These are phyloP conservation scores for Cephalophus harveyi DNA, from an alignment of 2,113 vertebrate genomes.

Conservation along the genomic window DNA sequence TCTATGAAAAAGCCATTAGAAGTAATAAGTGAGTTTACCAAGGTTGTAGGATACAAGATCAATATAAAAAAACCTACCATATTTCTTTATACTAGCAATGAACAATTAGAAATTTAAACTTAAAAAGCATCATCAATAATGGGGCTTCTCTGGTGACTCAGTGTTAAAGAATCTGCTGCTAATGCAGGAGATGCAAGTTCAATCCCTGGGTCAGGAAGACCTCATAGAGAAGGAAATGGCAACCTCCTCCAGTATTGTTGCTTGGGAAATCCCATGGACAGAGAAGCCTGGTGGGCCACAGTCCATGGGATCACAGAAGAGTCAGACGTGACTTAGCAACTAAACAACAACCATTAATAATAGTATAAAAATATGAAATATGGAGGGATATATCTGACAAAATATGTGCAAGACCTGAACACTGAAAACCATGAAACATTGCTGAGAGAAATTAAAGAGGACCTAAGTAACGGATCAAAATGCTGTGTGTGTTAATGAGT, in stretches of 20 bases:
- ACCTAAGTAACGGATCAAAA: not conserved
- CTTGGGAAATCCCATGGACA: not conserved
- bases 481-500: not conserved
- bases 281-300: not conserved
- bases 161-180: not conserved
- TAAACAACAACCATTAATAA: not conserved
- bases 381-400: not conserved
- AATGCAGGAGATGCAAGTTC: not conserved
- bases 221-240: not conserved
- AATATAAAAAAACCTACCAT: not conserved
- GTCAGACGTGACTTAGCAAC: not conserved
- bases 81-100: not conserved
- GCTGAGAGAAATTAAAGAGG: not conserved
- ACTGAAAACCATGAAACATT: not conserved
- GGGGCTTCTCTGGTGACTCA: not conserved
- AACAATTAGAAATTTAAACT: constrained; percentile 8
- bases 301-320: not conserved
- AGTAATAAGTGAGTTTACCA: not conserved
- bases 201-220: not conserved
- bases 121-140: not conserved
- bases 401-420: not conserved
- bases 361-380: not conserved
- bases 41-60: not conserved
- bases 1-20: constrained; percentile 15
- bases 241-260: not conserved